Evolutionary conservation across 2,888 invertebrate genomes (phyloP).

Genomic region (Calameuta idolon): DNA sequence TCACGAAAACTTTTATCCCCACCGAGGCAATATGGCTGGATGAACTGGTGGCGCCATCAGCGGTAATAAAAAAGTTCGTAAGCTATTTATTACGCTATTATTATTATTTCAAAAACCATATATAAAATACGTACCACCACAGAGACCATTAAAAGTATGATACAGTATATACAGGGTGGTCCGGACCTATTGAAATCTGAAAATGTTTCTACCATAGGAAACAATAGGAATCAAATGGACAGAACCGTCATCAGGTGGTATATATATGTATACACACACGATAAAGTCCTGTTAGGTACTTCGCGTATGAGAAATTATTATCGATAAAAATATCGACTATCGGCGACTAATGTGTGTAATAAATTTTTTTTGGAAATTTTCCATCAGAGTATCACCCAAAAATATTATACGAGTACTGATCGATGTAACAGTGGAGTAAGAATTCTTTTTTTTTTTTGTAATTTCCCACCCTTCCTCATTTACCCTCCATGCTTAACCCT

Average conservation of each 20-base stretch:
- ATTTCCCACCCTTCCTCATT: neutral
- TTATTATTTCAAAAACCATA: neutral
- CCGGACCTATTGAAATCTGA: too few species aligned
- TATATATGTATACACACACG: too few species aligned
- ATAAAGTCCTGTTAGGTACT: neutral
- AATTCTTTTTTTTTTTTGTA: neutral
- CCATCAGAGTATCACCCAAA: neutral
- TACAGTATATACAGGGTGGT: neutral
- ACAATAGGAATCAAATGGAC: too few species aligned
- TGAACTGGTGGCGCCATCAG: conserved; percentile 39
- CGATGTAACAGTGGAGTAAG: neutral
- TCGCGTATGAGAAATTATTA: neutral
- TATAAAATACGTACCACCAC: neutral
- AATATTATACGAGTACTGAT: neutral
- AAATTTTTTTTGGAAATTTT: neutral
- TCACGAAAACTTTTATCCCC: neutral
- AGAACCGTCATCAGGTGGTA: too few species aligned
- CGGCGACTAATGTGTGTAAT: neutral
- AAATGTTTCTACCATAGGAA: too few species aligned
- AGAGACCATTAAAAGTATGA: neutral
- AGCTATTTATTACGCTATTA: conserved; percentile 38
- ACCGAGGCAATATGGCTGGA: conserved; percentile 47
- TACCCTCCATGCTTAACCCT: neutral
- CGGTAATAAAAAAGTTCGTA: conserved; percentile 52
- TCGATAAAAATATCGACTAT: neutral